Percentiles rank a stretch among this genome's conserved stretches.
phyloP scores from a whole-genome alignment of 2,888 invertebrate species.

The Atethmia centrago region DNA sequence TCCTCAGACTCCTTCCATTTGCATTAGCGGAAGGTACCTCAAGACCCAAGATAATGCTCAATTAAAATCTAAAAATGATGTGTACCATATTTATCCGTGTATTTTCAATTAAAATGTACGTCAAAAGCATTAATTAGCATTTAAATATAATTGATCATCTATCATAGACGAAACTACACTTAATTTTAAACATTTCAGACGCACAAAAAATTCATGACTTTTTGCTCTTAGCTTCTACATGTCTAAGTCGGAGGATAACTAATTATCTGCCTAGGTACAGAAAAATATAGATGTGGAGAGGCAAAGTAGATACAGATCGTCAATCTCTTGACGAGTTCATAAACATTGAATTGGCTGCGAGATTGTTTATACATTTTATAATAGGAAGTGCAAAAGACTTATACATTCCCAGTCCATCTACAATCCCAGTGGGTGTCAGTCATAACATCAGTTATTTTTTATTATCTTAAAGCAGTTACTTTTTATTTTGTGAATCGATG shows the following conservation, averaged over 20 bases:
- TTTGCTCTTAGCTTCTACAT: constrained; percentile 56
- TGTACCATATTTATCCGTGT: constrained; percentile 6
- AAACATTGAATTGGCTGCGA: constrained; percentile 43
- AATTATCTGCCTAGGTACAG: constrained; percentile 51
- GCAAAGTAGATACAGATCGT: constrained; percentile 38
- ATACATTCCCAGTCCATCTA: constrained; percentile 59
- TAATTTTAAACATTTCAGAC: constrained; percentile 55
- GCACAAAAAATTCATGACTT: constrained; percentile 58
- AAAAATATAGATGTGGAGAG: constrained; percentile 30
- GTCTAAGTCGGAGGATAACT: constrained; percentile 49
- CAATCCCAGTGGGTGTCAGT: constrained; percentile 72
- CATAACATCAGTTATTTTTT: constrained; percentile 74
- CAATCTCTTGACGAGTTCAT: constrained; percentile 56
- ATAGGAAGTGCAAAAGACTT: constrained; percentile 65
- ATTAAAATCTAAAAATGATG: constrained; percentile 16
- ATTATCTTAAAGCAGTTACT: constrained; percentile 72
- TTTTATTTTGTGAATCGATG: constrained; percentile 76
- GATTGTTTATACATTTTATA: constrained; percentile 58
- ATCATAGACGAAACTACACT: constrained; percentile 44
- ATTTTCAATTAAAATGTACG: constrained; percentile 40
- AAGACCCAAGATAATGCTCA: constrained; percentile 46
- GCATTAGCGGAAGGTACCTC: constrained; percentile 31
- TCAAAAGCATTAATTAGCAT: constrained; percentile 44
- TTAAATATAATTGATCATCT: constrained; percentile 51
- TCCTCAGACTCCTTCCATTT: constrained; percentile 61